Evolutionary conservation across 2,888 invertebrate genomes (phyloP), one percentile per base, ranked within the genome.

Genomic region (Alsophila aescularia): DNA sequence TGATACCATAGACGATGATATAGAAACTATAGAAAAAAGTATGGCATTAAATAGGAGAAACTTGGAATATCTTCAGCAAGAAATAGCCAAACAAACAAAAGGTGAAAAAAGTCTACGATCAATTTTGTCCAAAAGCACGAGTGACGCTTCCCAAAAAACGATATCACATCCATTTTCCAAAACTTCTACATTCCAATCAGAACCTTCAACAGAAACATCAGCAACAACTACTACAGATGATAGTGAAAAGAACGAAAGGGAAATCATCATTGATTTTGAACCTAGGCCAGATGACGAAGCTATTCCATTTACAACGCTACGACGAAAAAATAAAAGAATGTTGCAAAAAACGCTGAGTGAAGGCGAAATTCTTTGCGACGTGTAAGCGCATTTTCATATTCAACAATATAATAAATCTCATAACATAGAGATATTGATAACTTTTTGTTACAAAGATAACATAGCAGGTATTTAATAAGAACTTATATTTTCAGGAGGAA

Each of bases 181-280:
- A 78, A 88, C 91, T 32, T 87, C 92, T 5, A 92, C 92, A 13
- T 87, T 92, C 44, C 92, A 92, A 79, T 92, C 92, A n/a, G 92
- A 92, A 65, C 88, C 90, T 57, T 92, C 92, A 0, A 92, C 92
- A 29, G 92, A 92, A 77, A 92, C 90, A 29, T 92, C 92, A 7
- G 90, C 84, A 2, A 92, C 92, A 2, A 92, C 92, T 9, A 92
- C 92, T 9, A 92, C 92, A 14, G 91, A 90, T 60, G 92, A 92
- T 40, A 91, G 93, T 77, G 92, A 93, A 62, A 93, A 94, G 67
- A 94, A 94, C 71, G 95, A 95, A 77, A 94, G 94, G 68, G 97
- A 97, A 86, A 97, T 97, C 52, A 95, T 97, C 60, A 97, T 97
- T 64, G 96, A 97, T 78, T 97, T 97, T 79, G 96, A 97, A 83